A percentile compares a stretch with the other conserved stretches of the same genome.
Conservation (phyloP, 1,140 invertebrate genomes). For the Doryteuthis pealeii region DNA sequence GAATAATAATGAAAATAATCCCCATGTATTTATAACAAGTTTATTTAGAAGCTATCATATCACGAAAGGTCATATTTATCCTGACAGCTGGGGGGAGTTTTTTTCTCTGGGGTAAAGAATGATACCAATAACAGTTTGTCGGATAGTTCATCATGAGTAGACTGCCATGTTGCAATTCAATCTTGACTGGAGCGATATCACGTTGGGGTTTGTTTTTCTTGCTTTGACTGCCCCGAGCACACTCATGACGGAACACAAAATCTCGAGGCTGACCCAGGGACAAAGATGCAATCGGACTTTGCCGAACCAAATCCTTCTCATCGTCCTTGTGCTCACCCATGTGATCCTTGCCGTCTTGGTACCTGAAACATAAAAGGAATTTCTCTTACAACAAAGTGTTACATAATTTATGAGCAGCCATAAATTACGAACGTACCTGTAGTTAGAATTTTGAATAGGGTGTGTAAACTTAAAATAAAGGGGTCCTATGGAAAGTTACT, state of each 20-base stretch:
- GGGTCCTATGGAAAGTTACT: too few relatives aligned
- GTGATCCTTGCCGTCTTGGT: constrained; percentile 71
- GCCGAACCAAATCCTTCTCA: constrained; percentile 68
- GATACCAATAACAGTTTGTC: constrained; percentile 74
- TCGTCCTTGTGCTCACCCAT: constrained; percentile 76
- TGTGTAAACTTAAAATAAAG: too few relatives aligned
- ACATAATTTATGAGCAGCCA: too few relatives aligned
- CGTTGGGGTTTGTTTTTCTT: constrained; percentile 32
- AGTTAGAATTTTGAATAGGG: too few relatives aligned
- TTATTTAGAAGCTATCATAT: constrained; percentile 23
- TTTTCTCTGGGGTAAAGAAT: constrained; percentile 69
- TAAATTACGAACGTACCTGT: too few relatives aligned
- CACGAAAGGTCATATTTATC: constrained; percentile 72
- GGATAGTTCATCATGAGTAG: constrained; percentile 74
- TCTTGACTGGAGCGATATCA: constrained; percentile 63
- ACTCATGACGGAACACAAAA: constrained; percentile 70
- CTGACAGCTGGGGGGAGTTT: constrained; percentile 61
- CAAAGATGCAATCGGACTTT: constrained; percentile 70
- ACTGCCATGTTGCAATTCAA: constrained; percentile 69
- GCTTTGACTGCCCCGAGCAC: constrained; percentile 55
- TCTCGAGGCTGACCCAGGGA: constrained; percentile 70
- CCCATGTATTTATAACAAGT: too few relatives aligned
- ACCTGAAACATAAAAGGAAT: constrained; percentile 60
- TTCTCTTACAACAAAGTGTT: too few relatives aligned
- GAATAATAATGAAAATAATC: too few relatives aligned